Percentiles rank a stretch among this genome's conserved stretches.
Evolutionary conservation across 1,140 invertebrate genomes (phyloP).

Genomic region (Leptonema lineaticorne): DNA sequence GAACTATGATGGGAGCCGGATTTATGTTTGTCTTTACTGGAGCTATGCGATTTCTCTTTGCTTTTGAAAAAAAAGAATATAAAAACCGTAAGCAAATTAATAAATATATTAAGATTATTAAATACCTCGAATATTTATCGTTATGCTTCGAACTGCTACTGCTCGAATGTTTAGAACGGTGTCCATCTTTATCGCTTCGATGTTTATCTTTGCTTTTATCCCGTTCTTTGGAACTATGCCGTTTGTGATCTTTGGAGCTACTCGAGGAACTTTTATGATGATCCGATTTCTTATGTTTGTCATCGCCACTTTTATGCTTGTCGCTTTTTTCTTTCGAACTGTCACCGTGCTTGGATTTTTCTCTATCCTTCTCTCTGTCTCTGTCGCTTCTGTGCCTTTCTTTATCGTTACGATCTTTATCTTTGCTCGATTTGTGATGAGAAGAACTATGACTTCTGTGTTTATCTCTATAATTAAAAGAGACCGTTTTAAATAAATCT

Average conservation of each 20-base stretch:
- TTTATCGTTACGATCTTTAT: constrained; percentile 56
- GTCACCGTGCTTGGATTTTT: constrained; percentile 46
- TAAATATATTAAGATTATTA: background rate
- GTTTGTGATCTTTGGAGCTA: constrained; percentile 28
- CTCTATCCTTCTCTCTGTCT: constrained; percentile 53
- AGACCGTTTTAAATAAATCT: background rate
- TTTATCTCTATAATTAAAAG: constrained; percentile 50
- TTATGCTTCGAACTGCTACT: constrained; percentile 45
- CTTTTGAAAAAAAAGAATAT: constrained; percentile 23
- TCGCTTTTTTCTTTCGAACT: constrained; percentile 55
- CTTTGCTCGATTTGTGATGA: constrained; percentile 65
- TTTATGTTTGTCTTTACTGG: constrained; percentile 51
- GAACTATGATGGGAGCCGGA: constrained; percentile 38
- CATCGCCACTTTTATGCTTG: constrained; percentile 49
- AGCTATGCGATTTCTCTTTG: constrained; percentile 44
- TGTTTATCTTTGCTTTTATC: constrained; percentile 52
- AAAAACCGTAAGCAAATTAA: background rate
- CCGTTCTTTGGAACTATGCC: constrained; percentile 48
- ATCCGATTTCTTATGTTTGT: constrained; percentile 45
- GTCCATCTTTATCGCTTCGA: constrained; percentile 55
- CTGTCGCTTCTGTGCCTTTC: constrained; percentile 56
- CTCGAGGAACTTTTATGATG: constrained; percentile 43
- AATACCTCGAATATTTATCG: constrained; percentile 40
- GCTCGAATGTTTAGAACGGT: constrained; percentile 50
- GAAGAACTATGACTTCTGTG: constrained; percentile 58